Base-by-base conservation (phyloP, 1,140 invertebrate genomes). In the Mamestra configurata region DNA sequence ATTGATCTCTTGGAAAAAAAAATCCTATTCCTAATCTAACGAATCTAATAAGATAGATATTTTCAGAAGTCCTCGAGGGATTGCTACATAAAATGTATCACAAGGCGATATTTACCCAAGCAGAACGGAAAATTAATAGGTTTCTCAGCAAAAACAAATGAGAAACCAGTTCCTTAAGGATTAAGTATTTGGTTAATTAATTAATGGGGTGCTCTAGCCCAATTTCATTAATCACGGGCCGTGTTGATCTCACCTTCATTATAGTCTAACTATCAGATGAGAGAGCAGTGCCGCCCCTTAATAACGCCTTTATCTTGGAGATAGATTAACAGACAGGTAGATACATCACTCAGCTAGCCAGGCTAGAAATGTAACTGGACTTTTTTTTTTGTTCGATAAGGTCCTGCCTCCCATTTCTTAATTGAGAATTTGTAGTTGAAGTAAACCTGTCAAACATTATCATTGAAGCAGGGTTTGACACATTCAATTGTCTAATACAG, bases 81-180 rank as follows among this genome's bases (percentile, higher is more conserved):
- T 3, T 49, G n/a, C 46, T 49, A 2, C 13, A 13, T 49, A 3
- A 3, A 3, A 1, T 49, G 15, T 49, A 4, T 49, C 15, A 49
- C 15, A n/a, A 15, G 46, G n/a, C n/a, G 46, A 5, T 18, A 49
- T 49, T 49, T 55, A 49, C 43, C 27, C 10, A 57, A 24, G 1
- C 22, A 15, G 4, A 8, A 11, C 15, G 11, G 18, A 43, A 82
- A 79, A 72, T 76, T 68, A 53, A 53, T 22, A 76, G 40, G 4
- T 46, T 37, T 20, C 31, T 20, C 6, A 37, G 8, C 4, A 68
- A 68, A 20, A 20, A 11, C 10, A 68, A 68, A 43, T 22, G n/a
- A 40, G 18, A 24, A 15, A 68, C 18, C 37, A 46, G 64, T 24
- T 40, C 20, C 13, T 46, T 46, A 4, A 46, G 22, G 37, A 46